Evolutionary conservation across 2,113 vertebrate genomes (phyloP).

Genomic region (Cygnus atratus): DNA sequence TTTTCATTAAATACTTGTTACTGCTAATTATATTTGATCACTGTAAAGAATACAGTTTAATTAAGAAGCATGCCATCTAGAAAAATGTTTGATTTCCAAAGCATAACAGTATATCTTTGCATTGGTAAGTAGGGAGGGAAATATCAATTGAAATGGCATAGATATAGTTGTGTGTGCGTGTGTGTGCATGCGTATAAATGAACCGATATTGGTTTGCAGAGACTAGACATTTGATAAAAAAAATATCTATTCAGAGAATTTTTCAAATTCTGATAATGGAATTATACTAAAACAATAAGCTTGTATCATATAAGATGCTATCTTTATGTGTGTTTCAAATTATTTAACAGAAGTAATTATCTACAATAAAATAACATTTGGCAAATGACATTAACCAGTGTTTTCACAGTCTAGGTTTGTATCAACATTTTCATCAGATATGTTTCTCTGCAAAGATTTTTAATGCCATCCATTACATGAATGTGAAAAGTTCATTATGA

Average conservation of each 20-base stretch:
- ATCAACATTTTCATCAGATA: constrained; percentile 53
- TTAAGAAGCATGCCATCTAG: constrained; percentile 67
- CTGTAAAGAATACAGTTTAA: constrained; percentile 76
- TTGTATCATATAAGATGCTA: background rate
- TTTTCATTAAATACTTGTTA: constrained; percentile 79
- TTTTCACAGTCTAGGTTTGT: constrained; percentile 53
- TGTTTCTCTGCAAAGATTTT: constrained; percentile 54
- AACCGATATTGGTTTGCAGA: constrained; percentile 17
- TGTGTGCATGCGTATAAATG: background rate
- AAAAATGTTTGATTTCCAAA: constrained; percentile 73
- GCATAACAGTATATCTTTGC: constrained; percentile 64
- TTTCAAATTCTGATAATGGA: constrained; percentile 33
- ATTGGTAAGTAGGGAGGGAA: constrained; percentile 29
- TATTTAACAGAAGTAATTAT: constrained; percentile 66
- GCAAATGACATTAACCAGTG: constrained; percentile 69
- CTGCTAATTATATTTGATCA: constrained; percentile 76
- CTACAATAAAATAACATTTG: constrained; percentile 66
- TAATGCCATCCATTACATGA: constrained; percentile 52
- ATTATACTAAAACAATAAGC: constrained; percentile 31
- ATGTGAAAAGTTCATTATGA: constrained; percentile 59
- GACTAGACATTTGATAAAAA: background rate
- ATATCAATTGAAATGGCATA: constrained; percentile 36
- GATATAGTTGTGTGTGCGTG: background rate
- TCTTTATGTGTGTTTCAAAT: constrained; percentile 44
- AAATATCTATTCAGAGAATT: background rate